phyloP scores from a whole-genome alignment of 2,888 invertebrate genomes.

The Drosophila robusta region DNA sequence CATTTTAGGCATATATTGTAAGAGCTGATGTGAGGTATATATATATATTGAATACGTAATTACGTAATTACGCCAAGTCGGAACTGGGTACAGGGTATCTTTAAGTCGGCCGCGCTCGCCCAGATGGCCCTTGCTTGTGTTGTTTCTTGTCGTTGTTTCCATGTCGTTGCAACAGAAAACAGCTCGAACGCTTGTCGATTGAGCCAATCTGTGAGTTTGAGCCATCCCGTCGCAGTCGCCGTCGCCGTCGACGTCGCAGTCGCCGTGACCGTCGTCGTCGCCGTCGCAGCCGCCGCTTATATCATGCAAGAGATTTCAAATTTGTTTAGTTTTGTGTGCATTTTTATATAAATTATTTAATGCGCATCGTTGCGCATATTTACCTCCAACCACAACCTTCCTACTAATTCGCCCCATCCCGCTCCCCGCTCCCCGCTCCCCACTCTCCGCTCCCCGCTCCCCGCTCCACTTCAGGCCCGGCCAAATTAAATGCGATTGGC shows the following conservation, averaged over 20 bases:
- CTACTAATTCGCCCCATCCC: too few species aligned
- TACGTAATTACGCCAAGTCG: too few species aligned
- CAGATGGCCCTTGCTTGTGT: not conserved
- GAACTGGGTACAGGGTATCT: too few species aligned
- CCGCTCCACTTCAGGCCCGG: slow-evolving; percentile 5
- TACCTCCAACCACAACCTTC: slow-evolving; percentile 8
- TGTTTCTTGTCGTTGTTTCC: slow-evolving; percentile 4
- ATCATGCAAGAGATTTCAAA: slow-evolving; percentile 70
- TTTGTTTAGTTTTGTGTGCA: slow-evolving; percentile 72
- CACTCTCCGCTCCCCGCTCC: too few species aligned
- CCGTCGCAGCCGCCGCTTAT: slow-evolving; percentile 47
- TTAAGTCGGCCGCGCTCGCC: too few species aligned
- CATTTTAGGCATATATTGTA: too few species aligned
- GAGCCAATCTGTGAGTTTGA: slow-evolving; percentile 51
- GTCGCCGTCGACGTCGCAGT: slow-evolving; percentile 4
- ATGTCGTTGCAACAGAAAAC: slow-evolving; percentile 56
- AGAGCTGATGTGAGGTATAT: too few species aligned
- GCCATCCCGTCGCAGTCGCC: slow-evolving; percentile 10
- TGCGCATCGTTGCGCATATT: slow-evolving; percentile 73
- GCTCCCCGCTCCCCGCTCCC: not conserved
- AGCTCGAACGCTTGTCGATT: slow-evolving; percentile 55
- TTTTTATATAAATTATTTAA: slow-evolving; percentile 78
- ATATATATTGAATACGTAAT: too few species aligned
- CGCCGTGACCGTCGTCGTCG: slow-evolving; percentile 1
- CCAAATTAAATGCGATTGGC: slow-evolving; percentile 57